A percentile compares a stretch with the other conserved stretches of the same genome.
These are phyloP conservation scores for Accipiter virgatus DNA, from an alignment of 2,113 vertebrate species.

Conservation along the genomic window DNA sequence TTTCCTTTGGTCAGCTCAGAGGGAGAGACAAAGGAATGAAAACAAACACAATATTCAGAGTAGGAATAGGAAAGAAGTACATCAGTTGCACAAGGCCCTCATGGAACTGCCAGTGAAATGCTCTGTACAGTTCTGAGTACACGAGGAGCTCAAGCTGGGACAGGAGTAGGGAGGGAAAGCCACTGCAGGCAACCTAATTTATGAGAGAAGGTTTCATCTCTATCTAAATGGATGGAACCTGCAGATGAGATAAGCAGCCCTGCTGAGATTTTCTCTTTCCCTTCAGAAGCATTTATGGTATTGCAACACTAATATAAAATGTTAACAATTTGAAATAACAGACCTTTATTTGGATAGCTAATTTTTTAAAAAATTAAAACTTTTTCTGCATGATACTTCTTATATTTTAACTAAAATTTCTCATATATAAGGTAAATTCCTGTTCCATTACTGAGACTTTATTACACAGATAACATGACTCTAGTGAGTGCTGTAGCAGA, in stretches of 20 bases:
- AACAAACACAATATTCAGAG: background rate
- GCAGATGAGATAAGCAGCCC: background rate
- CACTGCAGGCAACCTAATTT: background rate
- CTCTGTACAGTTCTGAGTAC: background rate
- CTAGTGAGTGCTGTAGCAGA: background rate
- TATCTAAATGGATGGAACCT: background rate
- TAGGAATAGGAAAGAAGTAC: background rate
- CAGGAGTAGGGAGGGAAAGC: background rate
- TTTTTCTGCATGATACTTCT: background rate
- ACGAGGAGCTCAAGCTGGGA: background rate
- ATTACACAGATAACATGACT: background rate
- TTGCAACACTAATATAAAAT: background rate
- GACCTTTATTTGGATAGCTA: background rate
- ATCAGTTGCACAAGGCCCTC: fast-evolving
- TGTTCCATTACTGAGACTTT: background rate
- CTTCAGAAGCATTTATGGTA: background rate
- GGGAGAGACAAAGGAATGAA: background rate
- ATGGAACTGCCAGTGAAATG: background rate
- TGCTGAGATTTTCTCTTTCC: background rate
- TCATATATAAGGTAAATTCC: background rate
- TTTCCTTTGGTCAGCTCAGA: background rate
- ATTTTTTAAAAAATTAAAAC: background rate
- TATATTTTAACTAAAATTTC: background rate
- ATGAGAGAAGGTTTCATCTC: background rate
- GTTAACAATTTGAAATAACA: background rate